Conservation (phyloP, 2,797 vertebrate species). For the Falco biarmicus region DNA sequence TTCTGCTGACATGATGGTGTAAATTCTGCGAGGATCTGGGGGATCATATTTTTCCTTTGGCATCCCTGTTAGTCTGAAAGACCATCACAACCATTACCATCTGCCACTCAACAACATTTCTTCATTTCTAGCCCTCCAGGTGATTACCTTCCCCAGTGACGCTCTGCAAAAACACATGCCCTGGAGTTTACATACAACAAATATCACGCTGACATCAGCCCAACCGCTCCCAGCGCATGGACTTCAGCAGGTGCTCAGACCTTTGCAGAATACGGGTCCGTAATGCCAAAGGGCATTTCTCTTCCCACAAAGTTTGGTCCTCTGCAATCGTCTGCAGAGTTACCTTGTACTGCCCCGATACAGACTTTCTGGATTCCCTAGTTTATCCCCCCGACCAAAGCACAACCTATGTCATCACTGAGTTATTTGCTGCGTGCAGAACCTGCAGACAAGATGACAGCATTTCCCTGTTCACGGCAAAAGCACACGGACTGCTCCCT, state of each 20-base stretch:
- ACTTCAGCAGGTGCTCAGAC: neutral
- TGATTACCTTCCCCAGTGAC: neutral
- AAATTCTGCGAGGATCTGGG: conserved; percentile 97
- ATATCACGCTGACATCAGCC: accelerated
- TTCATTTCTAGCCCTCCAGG: accelerated
- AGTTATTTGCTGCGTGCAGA: neutral
- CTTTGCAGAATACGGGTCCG: accelerated
- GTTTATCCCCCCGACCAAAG: neutral
- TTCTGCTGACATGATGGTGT: conserved; percentile 99
- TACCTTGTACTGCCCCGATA: neutral
- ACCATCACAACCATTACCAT: neutral
- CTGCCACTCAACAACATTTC: neutral
- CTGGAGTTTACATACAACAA: neutral
- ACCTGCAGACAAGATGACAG: neutral
- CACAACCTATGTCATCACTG: accelerated
- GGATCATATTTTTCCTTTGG: conserved; percentile 99
- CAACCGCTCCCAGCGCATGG: neutral
- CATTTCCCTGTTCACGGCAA: accelerated
- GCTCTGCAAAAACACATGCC: accelerated
- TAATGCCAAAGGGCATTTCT: neutral
- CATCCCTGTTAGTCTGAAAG: conserved; percentile 96
- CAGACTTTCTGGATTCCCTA: neutral
- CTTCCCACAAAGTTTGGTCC: neutral
- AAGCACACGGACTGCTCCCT: neutral
- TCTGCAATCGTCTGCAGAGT: neutral